phyloP scores from a whole-genome alignment of 2,113 vertebrate genomes.

The Psammodynastes pulverulentus region DNA sequence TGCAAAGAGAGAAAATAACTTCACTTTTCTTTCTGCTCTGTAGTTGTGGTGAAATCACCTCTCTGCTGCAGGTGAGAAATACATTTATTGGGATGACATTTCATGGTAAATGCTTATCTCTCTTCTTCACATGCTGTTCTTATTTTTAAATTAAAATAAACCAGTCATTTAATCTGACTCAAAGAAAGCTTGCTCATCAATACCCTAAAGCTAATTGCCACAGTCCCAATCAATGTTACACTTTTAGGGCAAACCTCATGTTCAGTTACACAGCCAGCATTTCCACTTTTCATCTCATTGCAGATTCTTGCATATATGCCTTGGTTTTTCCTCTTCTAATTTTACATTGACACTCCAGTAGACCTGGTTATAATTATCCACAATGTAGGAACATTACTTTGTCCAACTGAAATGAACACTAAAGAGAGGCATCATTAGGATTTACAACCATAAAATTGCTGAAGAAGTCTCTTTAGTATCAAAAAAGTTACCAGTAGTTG shows the following conservation, averaged over 20 bases:
- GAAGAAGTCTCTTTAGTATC: slow-evolving; percentile 41
- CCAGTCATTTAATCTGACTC: neutral
- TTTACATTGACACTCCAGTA: slow-evolving; percentile 25
- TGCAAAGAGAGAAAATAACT: neutral
- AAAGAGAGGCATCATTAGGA: slow-evolving; percentile 30
- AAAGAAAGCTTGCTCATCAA: neutral
- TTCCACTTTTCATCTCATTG: slow-evolving; percentile 23
- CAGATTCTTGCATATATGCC: neutral
- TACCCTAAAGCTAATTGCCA: neutral
- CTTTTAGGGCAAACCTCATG: neutral
- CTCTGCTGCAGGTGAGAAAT: neutral
- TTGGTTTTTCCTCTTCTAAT: slow-evolving; percentile 18
- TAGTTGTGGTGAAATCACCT: neutral
- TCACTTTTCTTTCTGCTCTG: neutral
- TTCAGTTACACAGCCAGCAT: slow-evolving; percentile 2
- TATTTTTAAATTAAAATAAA: neutral
- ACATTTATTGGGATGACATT: neutral
- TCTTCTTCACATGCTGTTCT: neutral
- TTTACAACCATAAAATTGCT: slow-evolving; percentile 34
- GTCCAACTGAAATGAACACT: slow-evolving; percentile 30
- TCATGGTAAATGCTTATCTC: neutral
- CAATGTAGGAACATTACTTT: slow-evolving; percentile 42
- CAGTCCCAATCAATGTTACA: neutral
- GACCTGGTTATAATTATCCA: slow-evolving; percentile 36
- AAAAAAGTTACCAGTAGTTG: slow-evolving; percentile 27